Conservation (phyloP, 2,797 vertebrate species). For the Todus mexicanus region DNA sequence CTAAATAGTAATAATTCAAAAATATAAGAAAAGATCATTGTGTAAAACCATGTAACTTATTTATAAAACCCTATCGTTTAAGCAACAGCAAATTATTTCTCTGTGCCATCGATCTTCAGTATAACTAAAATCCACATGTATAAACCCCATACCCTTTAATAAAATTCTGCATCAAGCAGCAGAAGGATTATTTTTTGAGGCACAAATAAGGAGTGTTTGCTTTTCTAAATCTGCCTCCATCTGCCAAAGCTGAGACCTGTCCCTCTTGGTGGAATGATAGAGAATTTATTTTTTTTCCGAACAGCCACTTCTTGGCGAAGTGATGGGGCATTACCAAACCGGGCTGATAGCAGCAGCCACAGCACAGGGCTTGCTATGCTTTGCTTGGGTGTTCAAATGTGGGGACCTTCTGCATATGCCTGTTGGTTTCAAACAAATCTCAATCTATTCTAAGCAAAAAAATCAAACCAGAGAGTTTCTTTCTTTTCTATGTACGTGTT, state of each 20-base stretch:
- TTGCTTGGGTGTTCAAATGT: not conserved
- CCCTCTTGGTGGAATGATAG: not conserved
- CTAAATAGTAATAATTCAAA: not conserved
- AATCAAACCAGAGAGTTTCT: not conserved
- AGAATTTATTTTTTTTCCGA: not conserved
- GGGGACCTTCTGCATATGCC: not conserved
- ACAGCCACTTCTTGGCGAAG: not conserved
- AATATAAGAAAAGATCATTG: not conserved
- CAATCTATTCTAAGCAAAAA: not conserved
- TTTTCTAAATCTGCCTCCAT: not conserved
- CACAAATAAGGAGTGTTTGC: not conserved
- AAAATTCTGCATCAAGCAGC: not conserved
- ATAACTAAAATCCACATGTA: not conserved
- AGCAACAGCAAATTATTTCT: not conserved
- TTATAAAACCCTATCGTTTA: not conserved
- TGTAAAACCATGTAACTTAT: not conserved
- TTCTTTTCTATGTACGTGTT: not conserved
- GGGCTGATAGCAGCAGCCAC: not conserved
- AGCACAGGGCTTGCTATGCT: not conserved
- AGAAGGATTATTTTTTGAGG: not conserved
- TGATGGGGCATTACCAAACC: not conserved
- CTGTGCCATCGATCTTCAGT: accelerated
- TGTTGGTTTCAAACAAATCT: not conserved
- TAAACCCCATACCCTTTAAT: not conserved
- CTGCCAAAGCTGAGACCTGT: not conserved